phyloP scores from a whole-genome alignment of 2,888 invertebrate species.

The Beris chalybata region DNA sequence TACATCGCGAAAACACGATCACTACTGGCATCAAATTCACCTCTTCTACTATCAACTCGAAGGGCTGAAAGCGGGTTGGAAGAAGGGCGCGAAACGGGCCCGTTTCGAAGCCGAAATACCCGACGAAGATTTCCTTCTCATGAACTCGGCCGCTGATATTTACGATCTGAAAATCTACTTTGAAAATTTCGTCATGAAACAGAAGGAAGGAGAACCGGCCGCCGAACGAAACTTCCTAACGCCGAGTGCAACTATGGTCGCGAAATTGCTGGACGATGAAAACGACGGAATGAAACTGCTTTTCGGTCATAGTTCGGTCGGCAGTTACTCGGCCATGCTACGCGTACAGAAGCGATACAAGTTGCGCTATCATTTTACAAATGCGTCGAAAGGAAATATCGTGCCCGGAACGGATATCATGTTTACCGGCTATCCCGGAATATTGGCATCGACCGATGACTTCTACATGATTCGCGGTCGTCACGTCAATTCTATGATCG shows the following conservation, averaged over 20 bases:
- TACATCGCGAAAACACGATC: conserved; percentile 62
- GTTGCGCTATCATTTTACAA: conserved; percentile 69
- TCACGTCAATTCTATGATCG: conserved; percentile 64
- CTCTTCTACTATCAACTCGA: conserved; percentile 76
- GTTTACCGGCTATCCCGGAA: conserved; percentile 84
- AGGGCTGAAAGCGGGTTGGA: conserved; percentile 77
- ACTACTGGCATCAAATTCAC: conserved; percentile 83
- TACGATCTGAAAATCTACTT: conserved; percentile 60
- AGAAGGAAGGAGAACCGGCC: conserved; percentile 58
- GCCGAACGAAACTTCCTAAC: conserved; percentile 51
- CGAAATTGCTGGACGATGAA: conserved; percentile 39
- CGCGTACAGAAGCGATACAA: conserved; percentile 83
- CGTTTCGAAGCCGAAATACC: conserved; percentile 63
- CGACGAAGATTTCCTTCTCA: conserved; percentile 68
- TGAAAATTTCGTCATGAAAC: conserved; percentile 51
- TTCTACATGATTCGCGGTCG: conserved; percentile 70
- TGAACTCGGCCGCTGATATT: conserved; percentile 76
- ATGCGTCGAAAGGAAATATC: conserved; percentile 56
- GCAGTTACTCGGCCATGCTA: conserved; percentile 79
- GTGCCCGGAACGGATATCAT: conserved; percentile 71
- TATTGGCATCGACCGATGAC: conserved; percentile 80
- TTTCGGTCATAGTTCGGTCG: conserved; percentile 80
- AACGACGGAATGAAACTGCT: conserved; percentile 60
- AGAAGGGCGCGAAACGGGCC: conserved; percentile 67
- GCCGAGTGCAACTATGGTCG: conserved; percentile 52